These are phyloP conservation scores for Agrotis clavis DNA, from an alignment of 2,888 invertebrate genomes.

Conservation along the genomic window DNA sequence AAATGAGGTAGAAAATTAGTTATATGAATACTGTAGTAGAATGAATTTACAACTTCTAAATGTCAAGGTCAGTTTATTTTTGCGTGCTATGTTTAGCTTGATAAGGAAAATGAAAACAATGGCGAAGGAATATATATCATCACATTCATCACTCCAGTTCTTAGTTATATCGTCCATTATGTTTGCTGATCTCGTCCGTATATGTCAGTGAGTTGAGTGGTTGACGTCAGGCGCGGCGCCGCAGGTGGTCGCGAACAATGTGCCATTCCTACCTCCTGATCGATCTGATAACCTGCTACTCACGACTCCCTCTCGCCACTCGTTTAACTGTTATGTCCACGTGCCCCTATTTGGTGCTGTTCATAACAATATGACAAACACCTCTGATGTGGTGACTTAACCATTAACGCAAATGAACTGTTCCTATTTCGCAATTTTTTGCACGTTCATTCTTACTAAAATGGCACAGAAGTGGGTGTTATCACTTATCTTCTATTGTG, in stretches of 20 bases:
- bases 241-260: conserved; percentile 62
- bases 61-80: conserved; percentile 3
- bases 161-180: conserved; percentile 8
- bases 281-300: conserved; percentile 43
- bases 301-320: conserved; percentile 11
- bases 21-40: neutral
- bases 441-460: conserved; percentile 27
- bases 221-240: conserved; percentile 45
- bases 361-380: conserved; percentile 15
- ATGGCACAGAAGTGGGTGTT: conserved; percentile 15
- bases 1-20: too few relatives aligned
- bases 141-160: conserved; percentile 9
- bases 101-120: neutral
- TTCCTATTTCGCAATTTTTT: conserved; percentile 11
- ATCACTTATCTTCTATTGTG: conserved; percentile 13
- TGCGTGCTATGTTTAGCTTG: neutral
- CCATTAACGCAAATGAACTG: conserved; percentile 46
- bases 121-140: neutral
- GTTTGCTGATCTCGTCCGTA: conserved; percentile 2
- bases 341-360: conserved; percentile 27
- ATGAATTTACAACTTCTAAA: conserved; percentile 10
- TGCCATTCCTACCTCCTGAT: conserved; percentile 54
- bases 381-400: conserved; percentile 2
- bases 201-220: conserved; percentile 9
- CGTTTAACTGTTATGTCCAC: conserved; percentile 37